Percentiles rank a stretch among this genome's conserved stretches.
Evolutionary conservation across 2,797 vertebrate species (phyloP).

Genomic region (Mormyrops boulengeri): DNA sequence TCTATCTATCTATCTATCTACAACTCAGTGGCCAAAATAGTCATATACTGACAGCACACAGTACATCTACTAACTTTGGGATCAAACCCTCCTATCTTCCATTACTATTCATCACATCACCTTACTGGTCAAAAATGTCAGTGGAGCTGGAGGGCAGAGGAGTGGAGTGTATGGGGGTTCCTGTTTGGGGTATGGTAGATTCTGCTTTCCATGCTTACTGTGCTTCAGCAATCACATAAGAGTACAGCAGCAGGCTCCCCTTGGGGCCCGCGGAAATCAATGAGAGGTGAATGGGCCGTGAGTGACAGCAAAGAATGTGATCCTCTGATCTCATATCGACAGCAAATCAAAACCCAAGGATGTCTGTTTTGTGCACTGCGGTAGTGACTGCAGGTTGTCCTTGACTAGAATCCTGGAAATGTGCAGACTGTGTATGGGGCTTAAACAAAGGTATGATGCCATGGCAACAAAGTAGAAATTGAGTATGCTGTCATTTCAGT

Average conservation of each 20-base stretch:
- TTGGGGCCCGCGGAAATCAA: not conserved
- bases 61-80: not conserved
- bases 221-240: not conserved
- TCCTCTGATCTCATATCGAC: not conserved
- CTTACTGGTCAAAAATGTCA: not conserved
- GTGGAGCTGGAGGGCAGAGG: not conserved
- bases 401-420: not conserved
- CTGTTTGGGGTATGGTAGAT: not conserved
- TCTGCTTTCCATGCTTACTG: not conserved
- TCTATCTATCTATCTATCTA: no score
- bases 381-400: not conserved
- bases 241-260: not conserved
- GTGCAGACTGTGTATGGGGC: not conserved
- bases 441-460: not conserved
- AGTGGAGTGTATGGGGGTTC: not conserved
- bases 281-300: not conserved
- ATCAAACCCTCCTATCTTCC: not conserved
- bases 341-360: not conserved
- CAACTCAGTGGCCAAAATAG: not conserved
- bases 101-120: not conserved
- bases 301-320: not conserved
- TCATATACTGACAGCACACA: not conserved
- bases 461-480: not conserved
- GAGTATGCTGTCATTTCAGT: not conserved
- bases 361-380: not conserved